Percentiles rank a stretch among this genome's conserved stretches.
Evolutionary conservation across 2,113 vertebrate genomes (phyloP).

Genomic region (Urocitellus parryii): DNA sequence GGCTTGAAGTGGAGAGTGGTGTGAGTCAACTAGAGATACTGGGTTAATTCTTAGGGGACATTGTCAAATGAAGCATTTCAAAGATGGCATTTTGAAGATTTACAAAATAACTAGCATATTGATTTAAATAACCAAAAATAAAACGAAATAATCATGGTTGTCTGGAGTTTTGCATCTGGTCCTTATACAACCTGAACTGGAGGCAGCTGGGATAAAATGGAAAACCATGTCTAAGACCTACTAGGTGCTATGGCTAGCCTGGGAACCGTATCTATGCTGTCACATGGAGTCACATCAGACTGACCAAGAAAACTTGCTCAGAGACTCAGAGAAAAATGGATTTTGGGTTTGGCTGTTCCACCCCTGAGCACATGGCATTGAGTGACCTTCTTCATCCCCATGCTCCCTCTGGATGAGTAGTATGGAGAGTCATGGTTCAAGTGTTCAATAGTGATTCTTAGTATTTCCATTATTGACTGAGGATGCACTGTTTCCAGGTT

Average conservation of each 20-base stretch:
- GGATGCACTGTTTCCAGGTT: neutral
- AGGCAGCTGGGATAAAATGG: neutral
- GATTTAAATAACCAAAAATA: neutral
- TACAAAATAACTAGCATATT: neutral
- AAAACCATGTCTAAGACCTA: neutral
- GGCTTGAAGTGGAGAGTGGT: no score
- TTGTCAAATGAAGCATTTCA: neutral
- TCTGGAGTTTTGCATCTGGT: neutral
- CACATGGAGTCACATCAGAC: neutral
- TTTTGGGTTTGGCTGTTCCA: neutral
- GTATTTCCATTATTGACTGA: neutral
- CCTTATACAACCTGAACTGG: fast-evolving
- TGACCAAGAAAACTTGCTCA: fast-evolving
- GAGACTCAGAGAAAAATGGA: neutral
- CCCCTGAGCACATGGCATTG: fast-evolving
- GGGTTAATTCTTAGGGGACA: neutral
- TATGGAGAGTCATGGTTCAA: neutral
- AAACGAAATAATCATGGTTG: neutral
- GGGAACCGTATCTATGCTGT: neutral
- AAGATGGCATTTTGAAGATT: neutral
- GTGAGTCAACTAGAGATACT: neutral
- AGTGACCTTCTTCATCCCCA: no score
- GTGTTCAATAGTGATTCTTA: neutral
- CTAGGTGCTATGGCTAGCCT: no score
- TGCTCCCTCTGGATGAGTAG: neutral